These are phyloP conservation scores for Vidua chalybeata DNA, from an alignment of 2,113 vertebrate genomes.

Conservation along the genomic window DNA sequence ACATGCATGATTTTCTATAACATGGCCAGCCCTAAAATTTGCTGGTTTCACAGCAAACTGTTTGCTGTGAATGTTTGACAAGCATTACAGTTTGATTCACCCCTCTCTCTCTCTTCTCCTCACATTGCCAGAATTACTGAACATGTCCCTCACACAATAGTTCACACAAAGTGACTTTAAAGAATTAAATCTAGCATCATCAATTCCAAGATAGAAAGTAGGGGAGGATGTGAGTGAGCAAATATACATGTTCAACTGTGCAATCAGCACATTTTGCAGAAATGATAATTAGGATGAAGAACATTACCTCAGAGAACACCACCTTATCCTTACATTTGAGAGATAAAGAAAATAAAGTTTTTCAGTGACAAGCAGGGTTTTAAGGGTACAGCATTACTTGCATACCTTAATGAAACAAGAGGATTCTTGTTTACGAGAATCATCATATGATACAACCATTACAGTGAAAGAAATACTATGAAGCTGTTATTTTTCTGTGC, in stretches of 20 bases:
- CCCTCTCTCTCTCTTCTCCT: background rate
- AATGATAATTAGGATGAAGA: background rate
- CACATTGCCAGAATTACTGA: background rate
- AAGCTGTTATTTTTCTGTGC: background rate
- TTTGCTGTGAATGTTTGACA: background rate
- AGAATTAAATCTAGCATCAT: background rate
- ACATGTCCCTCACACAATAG: background rate
- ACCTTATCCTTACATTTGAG: background rate
- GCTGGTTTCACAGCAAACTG: background rate
- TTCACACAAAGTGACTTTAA: background rate
- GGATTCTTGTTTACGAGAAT: background rate
- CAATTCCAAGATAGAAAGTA: background rate
- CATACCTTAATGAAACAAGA: background rate
- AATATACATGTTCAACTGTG: background rate
- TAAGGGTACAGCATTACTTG: background rate
- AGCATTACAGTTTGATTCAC: background rate
- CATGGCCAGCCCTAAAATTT: background rate
- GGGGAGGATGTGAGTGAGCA: background rate
- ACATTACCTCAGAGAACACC: background rate
- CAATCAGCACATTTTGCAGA: background rate
- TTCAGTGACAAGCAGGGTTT: background rate
- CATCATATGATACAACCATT: background rate
- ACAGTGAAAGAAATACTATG: background rate
- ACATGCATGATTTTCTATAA: background rate
- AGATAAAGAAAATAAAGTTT: background rate